Percentiles rank a stretch among this genome's conserved stretches.
These are phyloP conservation scores for Apogon talboti DNA, from an alignment of 2,797 vertebrate genomes.

Conservation along the genomic window DNA sequence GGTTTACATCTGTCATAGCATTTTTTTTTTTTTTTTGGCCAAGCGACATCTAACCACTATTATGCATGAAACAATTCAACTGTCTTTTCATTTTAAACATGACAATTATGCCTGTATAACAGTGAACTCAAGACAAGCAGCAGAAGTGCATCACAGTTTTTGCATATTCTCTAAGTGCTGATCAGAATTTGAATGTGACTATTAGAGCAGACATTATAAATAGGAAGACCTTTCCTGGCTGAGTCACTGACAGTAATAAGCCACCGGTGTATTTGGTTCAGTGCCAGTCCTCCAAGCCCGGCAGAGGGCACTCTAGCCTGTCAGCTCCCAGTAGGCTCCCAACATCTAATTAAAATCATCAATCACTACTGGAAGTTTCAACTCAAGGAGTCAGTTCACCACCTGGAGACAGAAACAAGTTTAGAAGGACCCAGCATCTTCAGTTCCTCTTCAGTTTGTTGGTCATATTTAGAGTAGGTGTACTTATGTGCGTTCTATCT, in stretches of 20 bases:
- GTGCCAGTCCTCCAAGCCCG: constrained; percentile 31
- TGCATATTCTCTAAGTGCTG: constrained; percentile 2
- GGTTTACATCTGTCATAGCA: too few species aligned
- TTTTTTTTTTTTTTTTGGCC: constrained; percentile 21
- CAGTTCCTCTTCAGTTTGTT: constrained; percentile 1
- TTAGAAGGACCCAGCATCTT: constrained; percentile 3
- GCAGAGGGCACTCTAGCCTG: constrained; percentile 41
- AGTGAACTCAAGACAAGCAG: constrained; percentile 1
- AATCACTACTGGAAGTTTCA: constrained; percentile 48
- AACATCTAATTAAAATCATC: constrained; percentile 66
- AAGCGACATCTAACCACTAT: constrained; percentile 20
- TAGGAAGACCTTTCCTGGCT: constrained; percentile 4
- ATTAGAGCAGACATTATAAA: constrained; percentile 6
- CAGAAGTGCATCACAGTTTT: not conserved
- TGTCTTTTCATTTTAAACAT: constrained; percentile 11
- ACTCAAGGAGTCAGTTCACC: constrained; percentile 15
- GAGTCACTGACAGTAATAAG: constrained; percentile 24
- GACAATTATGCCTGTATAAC: constrained; percentile 1
- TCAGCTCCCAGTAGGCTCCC: constrained; percentile 25
- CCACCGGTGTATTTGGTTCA: constrained; percentile 32
- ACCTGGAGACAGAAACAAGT: constrained; percentile 2
- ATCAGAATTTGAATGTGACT: constrained; percentile 5
- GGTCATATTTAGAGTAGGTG: constrained; percentile 1
- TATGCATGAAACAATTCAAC: constrained; percentile 6
- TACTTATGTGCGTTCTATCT: too few species aligned